phyloP scores from a whole-genome alignment of 2,888 invertebrate species.

The Tanytarsus gracilentus region DNA sequence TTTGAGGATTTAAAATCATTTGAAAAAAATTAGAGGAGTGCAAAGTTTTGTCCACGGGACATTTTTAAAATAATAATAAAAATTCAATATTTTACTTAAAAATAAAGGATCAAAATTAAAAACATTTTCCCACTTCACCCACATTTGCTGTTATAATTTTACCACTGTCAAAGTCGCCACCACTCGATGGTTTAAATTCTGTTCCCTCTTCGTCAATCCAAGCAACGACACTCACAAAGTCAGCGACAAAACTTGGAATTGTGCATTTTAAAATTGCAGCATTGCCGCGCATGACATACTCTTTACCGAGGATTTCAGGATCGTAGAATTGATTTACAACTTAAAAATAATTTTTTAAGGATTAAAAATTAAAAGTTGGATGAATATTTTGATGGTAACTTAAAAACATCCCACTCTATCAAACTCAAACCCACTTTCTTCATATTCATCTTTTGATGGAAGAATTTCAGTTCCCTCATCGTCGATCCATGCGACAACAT shows the following conservation, averaged over 20 bases:
- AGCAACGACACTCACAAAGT: conserved; percentile 81
- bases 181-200: conserved; percentile 46
- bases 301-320: conserved; percentile 76
- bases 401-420: neutral
- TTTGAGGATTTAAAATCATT: conserved; percentile 32
- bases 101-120: no score
- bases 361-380: conserved; percentile 6
- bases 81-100: no score
- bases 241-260: conserved; percentile 82
- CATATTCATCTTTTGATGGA: neutral
- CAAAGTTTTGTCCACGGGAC: neutral
- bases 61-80: no score
- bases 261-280: conserved; percentile 81
- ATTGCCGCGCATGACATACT: conserved; percentile 81
- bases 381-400: neutral
- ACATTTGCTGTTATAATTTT: neutral
- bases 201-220: conserved; percentile 65
- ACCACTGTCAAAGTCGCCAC: neutral
- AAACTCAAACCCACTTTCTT: neutral
- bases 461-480: conserved; percentile 51
- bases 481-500: conserved; percentile 61
- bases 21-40: neutral
- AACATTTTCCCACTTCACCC: no score
- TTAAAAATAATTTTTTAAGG: conserved; percentile 40
- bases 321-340: conserved; percentile 85